Conservation (phyloP, 53 echinoderm and acorn worm species). For the Crossaster papposus region DNA sequence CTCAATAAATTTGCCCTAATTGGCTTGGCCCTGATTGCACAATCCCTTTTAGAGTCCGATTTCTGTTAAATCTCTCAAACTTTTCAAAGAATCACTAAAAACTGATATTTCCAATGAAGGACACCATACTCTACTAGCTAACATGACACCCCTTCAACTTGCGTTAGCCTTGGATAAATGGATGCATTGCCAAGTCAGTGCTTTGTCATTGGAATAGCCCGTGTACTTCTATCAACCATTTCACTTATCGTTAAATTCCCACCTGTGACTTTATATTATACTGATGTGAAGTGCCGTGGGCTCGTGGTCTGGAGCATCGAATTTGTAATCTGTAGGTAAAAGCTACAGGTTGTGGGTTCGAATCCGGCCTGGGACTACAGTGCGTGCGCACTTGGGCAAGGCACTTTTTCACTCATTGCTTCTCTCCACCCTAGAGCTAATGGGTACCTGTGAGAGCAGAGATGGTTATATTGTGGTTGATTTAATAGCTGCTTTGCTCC, state of each 20-base stretch:
- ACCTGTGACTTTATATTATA: neutral
- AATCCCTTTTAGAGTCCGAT: neutral
- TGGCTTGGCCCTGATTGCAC: neutral
- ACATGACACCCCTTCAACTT: neutral
- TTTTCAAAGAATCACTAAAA: neutral
- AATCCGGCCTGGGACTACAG: no score
- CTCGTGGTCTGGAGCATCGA: no score
- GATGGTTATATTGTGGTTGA: no score
- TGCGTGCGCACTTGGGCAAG: no score
- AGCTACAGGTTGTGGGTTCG: no score
- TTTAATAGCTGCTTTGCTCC: no score
- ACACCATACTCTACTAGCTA: neutral
- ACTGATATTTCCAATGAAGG: neutral
- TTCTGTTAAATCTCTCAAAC: neutral
- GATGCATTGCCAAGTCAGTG: neutral
- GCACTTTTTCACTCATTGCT: no score
- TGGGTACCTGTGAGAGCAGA: no score
- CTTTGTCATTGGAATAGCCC: neutral
- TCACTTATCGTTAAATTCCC: neutral
- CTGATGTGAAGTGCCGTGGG: no score
- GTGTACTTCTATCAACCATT: neutral
- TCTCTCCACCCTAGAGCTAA: no score
- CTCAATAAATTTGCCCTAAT: no score
- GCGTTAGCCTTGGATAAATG: neutral
- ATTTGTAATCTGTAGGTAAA: no score